Evolutionary conservation across 30 jellyfish, hydroid and myxozoan genomes (phyloP).

Genomic region (Aurelia sp.): DNA sequence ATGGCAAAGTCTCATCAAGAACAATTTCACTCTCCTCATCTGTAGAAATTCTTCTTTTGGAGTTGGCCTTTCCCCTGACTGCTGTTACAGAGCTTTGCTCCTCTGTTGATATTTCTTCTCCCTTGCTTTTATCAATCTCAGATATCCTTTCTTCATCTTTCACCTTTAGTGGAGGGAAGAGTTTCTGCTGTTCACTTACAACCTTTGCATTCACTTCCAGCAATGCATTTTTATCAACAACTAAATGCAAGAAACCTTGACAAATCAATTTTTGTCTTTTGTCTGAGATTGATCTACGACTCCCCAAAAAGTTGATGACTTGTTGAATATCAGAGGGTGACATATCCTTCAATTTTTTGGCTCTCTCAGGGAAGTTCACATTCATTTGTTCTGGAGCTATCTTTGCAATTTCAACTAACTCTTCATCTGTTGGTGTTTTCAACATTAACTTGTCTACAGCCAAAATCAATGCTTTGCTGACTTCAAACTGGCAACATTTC

Average conservation of each 20-base stretch:
- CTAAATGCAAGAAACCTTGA: conserved; percentile 30
- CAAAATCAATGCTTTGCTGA: neutral
- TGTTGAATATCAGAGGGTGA: neutral
- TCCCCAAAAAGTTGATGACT: conserved; percentile 24
- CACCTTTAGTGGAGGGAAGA: neutral
- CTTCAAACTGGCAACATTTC: conserved; percentile 14
- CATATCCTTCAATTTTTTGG: conserved; percentile 29
- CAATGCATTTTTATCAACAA: neutral
- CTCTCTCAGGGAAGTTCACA: conserved; percentile 36
- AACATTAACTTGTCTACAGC: conserved; percentile 21
- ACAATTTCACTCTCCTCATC: too few species aligned
- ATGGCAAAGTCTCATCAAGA: too few species aligned
- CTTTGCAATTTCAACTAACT: conserved; percentile 9
- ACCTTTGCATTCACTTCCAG: neutral
- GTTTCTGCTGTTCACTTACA: neutral
- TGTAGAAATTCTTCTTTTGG: too few species aligned
- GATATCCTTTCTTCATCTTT: neutral
- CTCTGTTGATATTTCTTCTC: too few species aligned
- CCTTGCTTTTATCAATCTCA: neutral
- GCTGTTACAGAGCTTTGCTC: too few species aligned
- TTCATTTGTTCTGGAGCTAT: conserved; percentile 53
- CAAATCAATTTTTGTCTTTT: conserved; percentile 30
- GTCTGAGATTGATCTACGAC: conserved; percentile 6
- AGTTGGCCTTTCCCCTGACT: too few species aligned
- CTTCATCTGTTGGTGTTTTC: conserved; percentile 19